phyloP scores from a whole-genome alignment of 2,797 vertebrate genomes.

The Enteromius mattozi region DNA sequence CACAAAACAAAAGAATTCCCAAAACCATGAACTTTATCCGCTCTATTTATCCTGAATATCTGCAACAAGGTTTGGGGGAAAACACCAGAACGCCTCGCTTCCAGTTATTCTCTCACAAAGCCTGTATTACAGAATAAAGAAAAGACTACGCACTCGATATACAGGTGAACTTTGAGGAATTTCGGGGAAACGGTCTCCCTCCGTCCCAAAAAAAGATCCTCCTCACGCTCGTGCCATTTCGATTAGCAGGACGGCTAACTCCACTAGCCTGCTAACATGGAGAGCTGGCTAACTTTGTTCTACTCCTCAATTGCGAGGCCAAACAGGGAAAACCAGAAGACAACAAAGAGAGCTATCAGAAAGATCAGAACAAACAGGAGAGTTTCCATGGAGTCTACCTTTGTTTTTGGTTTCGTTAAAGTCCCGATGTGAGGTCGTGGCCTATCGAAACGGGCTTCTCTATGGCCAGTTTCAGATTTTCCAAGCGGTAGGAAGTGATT shows the following conservation, averaged over 20 bases:
- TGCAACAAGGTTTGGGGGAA: neutral
- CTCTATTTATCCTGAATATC: neutral
- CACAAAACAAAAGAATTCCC: neutral
- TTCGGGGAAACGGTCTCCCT: neutral
- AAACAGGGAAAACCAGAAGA: conserved; percentile 21
- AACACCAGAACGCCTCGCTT: neutral
- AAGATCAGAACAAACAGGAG: conserved; percentile 15
- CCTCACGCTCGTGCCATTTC: conserved; percentile 36
- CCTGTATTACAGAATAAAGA: neutral
- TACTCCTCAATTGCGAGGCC: conserved; percentile 43
- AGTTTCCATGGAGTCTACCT: conserved; percentile 59
- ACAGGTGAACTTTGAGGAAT: neutral
- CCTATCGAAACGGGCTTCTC: conserved; percentile 63
- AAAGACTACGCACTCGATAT: neutral
- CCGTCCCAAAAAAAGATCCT: conserved; percentile 13
- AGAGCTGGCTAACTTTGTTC: conserved; percentile 48
- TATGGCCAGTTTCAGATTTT: conserved; percentile 53
- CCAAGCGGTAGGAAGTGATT: conserved; percentile 64
- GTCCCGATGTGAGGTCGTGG: conserved; percentile 60
- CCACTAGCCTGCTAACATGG: conserved; percentile 54
- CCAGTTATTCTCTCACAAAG: neutral
- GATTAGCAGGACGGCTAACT: conserved; percentile 52
- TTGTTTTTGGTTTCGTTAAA: conserved; percentile 60
- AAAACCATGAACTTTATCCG: conserved; percentile 12
- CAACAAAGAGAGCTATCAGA: conserved; percentile 40